These are phyloP conservation scores for Plutomurus gul DNA, from an alignment of 1,140 invertebrate species.

Conservation along the genomic window DNA sequence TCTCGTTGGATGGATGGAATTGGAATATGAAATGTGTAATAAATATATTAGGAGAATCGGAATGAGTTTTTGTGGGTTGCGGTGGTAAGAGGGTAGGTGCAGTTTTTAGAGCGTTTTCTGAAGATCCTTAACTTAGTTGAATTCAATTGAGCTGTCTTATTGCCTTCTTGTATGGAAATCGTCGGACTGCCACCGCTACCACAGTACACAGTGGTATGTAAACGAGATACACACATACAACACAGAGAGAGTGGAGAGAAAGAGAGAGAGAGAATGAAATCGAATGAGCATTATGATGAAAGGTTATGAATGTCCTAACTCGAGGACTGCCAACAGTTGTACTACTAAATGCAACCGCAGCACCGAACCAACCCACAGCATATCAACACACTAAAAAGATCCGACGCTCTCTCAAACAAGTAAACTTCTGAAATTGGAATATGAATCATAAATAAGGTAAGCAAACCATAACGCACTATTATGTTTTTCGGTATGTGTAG, in stretches of 20 bases:
- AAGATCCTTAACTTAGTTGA: not conserved
- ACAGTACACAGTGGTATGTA: no score
- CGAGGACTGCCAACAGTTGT: not conserved
- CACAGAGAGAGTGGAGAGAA: no score
- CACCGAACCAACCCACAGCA: not conserved
- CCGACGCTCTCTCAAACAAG: not conserved
- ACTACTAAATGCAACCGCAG: not conserved
- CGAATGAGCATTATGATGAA: not conserved
- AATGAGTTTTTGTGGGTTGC: constrained; percentile 33
- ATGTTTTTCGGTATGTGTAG: no score
- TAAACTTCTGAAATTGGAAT: not conserved
- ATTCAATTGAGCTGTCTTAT: not conserved
- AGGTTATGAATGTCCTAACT: not conserved
- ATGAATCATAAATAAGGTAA: constrained; percentile 28
- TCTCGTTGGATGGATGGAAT: not conserved
- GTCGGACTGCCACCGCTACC: no score
- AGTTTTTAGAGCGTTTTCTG: not conserved
- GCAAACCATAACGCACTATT: not conserved
- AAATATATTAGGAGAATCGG: constrained; percentile 32
- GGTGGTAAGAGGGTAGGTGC: not conserved
- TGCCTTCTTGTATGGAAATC: not conserved
- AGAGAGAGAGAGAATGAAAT: not conserved
- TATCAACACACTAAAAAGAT: not conserved
- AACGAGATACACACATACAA: no score
- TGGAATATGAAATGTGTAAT: constrained; percentile 31